Evolutionary conservation across 1,140 invertebrate species (phyloP).

Genomic region (Papilio helenus): DNA sequence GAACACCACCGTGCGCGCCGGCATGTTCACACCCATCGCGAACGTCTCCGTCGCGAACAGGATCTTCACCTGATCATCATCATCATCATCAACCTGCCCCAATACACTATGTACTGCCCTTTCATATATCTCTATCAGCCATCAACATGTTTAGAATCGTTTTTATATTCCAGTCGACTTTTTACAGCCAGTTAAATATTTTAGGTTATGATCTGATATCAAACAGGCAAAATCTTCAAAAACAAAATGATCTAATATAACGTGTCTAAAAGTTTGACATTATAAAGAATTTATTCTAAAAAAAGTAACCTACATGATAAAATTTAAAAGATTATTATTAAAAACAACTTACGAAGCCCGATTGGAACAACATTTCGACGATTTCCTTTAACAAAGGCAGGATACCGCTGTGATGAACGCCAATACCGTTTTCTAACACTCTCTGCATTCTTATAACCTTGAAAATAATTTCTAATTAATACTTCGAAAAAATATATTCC

Average conservation of each 20-base stretch:
- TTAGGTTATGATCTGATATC: too few relatives aligned
- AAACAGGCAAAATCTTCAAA: too few relatives aligned
- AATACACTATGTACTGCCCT: too few relatives aligned
- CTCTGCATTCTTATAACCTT: conserved; percentile 88
- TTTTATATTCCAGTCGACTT: too few relatives aligned
- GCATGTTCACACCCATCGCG: conserved; percentile 99
- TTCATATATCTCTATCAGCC: too few relatives aligned
- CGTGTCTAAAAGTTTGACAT: too few relatives aligned
- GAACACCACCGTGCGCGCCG: conserved; percentile 98
- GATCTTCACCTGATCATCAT: conserved; percentile 84
- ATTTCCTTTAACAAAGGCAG: conserved; percentile 98
- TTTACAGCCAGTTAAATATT: too few relatives aligned
- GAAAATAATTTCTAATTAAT: conserved; percentile 41
- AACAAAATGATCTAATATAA: too few relatives aligned
- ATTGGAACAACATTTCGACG: conserved; percentile 98
- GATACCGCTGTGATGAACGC: conserved; percentile 98
- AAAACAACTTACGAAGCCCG: conserved; percentile 89
- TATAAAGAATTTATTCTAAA: too few relatives aligned
- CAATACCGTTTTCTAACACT: conserved; percentile 94
- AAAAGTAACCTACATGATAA: too few relatives aligned
- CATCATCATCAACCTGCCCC: too few relatives aligned
- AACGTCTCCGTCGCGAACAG: conserved; percentile 99
- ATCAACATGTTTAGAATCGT: too few relatives aligned
- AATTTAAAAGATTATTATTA: background rate
- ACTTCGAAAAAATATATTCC: conserved; percentile 20